Base-by-base conservation (phyloP, 1,140 invertebrate species). In the Trinorchestia longiramus region DNA sequence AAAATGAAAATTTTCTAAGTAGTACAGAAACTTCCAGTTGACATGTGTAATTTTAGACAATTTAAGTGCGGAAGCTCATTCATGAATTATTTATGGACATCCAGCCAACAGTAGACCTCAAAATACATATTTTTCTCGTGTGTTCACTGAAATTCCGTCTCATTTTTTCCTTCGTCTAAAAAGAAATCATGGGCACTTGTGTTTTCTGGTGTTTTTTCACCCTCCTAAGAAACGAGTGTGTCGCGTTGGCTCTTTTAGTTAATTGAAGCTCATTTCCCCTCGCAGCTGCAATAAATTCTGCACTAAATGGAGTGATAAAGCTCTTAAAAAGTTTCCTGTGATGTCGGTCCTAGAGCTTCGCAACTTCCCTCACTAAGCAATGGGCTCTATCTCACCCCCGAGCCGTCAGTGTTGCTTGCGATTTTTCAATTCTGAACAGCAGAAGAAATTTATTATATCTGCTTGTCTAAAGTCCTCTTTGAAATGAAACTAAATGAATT, bases 251-350 rank as follows among this genome's bases (percentile, higher is more conserved):
- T 77, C 62, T 36, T 77, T 77, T 77, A 77, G 62, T 36, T 77
- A 77, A 77, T 77, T 77, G 62, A 77, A 77, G 62, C 36, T 77
- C 62, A 77, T 77, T 77, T 77, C 62, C 62, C 62, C 28, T 77
- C 62, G 62, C 62, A 77, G 62, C 62, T 77, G 62, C 62, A 77
- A 77, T 77, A 77, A 77, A 77, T 77, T 77, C 62, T 77, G 62
- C 62, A 77, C 62, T 77, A 77, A 77, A 77, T 77, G 62, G 62
- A 77, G 62, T 77, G 62, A 77, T 77, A 77, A 77, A 77, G 15
- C 62, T 77, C 62, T 36, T 77, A 77, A 77, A 77, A 77, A 77
- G 15, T 36, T 77, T 1, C 62, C 62, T 53, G 62, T 36, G 62
- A 77, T 77, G 62, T 36, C 62, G 62, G 15, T 36, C 8, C 62